Percentiles rank a stretch among this genome's conserved stretches.
Evolutionary conservation across 37 sponge, comb jelly and placozoan genomes (phyloP).

Genomic region (Spongilla lacustris): DNA sequence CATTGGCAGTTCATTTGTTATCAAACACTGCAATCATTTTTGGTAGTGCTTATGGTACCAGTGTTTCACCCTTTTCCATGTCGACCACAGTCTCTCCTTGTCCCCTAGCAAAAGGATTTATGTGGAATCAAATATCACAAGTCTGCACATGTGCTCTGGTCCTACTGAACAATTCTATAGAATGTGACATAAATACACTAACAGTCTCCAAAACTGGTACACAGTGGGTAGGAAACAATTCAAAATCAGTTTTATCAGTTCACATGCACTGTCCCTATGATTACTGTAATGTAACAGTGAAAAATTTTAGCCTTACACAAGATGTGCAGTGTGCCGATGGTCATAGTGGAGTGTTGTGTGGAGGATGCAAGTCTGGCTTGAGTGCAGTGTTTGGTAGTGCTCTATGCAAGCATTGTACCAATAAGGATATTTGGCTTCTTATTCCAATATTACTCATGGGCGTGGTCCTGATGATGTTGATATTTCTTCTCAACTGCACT

Average conservation of each 20-base stretch:
- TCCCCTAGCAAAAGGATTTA: neutral
- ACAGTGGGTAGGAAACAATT: neutral
- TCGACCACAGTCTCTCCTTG: neutral
- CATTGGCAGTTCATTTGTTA: neutral
- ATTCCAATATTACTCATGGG: neutral
- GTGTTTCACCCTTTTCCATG: neutral
- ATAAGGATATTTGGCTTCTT: neutral
- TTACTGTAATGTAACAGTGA: neutral
- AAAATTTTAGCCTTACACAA: neutral
- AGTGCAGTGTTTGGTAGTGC: neutral
- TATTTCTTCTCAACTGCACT: slow-evolving; percentile 5
- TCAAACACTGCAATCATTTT: neutral
- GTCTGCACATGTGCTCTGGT: neutral
- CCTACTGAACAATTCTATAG: neutral
- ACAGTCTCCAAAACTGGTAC: neutral
- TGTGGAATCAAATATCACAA: neutral
- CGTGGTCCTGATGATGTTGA: neutral
- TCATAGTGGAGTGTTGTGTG: neutral
- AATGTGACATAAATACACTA: neutral
- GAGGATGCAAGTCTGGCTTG: neutral
- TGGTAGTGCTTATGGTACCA: neutral
- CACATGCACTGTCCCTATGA: neutral
- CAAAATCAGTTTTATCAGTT: neutral
- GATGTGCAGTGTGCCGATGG: slow-evolving; percentile 2
- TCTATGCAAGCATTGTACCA: neutral